These are phyloP conservation scores for Drymodes brunneopygia DNA, from an alignment of 2,113 vertebrate species.

Conservation along the genomic window DNA sequence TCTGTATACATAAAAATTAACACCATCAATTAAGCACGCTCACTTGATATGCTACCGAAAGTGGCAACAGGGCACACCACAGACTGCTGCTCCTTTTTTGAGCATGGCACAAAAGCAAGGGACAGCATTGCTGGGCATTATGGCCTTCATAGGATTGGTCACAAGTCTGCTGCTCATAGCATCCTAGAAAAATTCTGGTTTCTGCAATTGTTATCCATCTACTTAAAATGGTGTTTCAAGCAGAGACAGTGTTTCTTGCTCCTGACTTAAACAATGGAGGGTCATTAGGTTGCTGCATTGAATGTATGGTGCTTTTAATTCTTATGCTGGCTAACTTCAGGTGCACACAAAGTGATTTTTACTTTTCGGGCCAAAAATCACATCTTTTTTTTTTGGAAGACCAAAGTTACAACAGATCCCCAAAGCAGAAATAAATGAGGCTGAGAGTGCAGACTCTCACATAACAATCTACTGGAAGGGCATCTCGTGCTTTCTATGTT, in stretches of 20 bases:
- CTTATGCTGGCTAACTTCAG: neutral
- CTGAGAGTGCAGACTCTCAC: neutral
- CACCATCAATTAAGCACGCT: neutral
- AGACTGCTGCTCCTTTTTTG: neutral
- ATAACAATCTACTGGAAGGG: neutral
- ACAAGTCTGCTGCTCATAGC: neutral
- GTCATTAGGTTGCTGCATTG: neutral
- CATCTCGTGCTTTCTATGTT: neutral
- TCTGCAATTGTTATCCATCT: neutral
- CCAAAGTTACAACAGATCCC: neutral
- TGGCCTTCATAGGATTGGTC: neutral
- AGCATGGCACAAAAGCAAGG: neutral
- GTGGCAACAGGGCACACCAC: neutral
- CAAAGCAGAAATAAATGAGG: neutral
- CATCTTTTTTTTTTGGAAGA: neutral
- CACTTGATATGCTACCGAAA: neutral
- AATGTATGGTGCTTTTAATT: neutral
- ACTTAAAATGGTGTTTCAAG: neutral
- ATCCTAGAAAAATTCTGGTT: neutral
- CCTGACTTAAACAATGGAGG: neutral
- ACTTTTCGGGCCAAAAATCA: neutral
- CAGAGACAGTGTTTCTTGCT: neutral
- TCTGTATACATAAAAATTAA: neutral
- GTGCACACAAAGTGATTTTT: neutral
- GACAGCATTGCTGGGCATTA: neutral